Evolutionary conservation across 2,888 invertebrate genomes (phyloP), one percentile per base, ranked within the genome.

Genomic region (Eudemis profundana): DNA sequence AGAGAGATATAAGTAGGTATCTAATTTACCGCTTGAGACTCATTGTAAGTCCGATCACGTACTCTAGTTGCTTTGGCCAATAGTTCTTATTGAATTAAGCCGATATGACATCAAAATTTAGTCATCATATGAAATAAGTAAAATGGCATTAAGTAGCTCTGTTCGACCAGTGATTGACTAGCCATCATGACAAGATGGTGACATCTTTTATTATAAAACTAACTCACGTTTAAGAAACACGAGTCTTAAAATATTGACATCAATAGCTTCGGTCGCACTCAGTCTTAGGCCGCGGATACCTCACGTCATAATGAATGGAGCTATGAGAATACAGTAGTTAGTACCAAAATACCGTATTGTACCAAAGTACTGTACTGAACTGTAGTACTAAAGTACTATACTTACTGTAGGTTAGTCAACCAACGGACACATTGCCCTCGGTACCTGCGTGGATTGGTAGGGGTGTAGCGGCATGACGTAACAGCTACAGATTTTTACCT

Each of bases 251-350:
- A 27, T 56, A 29, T 17, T 4, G 29, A 42, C 29, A 15, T 4
- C 40, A 12, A 38, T 3, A 8, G 23, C 2, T 40, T 40, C 23
- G 10, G 5, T 42, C 15, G 19, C 23, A 53, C 51, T 51, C 53
- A 54, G 54, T 49, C 38, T 63, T 56, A 56, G 54, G 62, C 56
- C 47, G 56, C 27, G 14, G 15, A 27, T 27, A 15, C 38, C 19
- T 19, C 54, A 40, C 49, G 15, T 47, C 54, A 49, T 49, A 62
- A 47, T 19, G 29, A 53, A 51, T 51, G 36, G n/a, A 36, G 19
- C 23, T 27, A 27, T 10, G 10, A 14, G 2, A 27, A 14, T 3
- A 7, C 10, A 10, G 2, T 33, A 33, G 33, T 33, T 23, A 33
- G 10, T n/a, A n/a, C n/a, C n/a, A n/a, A n/a, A n/a, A n/a, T n/a